Conservation (phyloP, 2,113 vertebrate genomes). For the Acrocephalus arundinaceus region DNA sequence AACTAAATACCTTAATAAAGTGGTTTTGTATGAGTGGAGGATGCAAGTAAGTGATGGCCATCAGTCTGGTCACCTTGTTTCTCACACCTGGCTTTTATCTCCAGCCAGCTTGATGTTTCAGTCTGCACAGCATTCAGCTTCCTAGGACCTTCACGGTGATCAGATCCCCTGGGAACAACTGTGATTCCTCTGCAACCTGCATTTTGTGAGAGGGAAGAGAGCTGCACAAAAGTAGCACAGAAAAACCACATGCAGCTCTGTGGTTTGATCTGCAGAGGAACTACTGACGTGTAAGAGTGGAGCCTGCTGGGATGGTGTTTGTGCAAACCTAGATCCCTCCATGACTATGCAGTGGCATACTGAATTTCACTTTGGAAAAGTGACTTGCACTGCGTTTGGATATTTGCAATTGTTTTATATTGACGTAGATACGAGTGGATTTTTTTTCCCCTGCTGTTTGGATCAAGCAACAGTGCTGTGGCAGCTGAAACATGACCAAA, state of each 20-base stretch:
- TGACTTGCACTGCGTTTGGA: background rate
- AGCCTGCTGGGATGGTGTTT: background rate
- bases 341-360: background rate
- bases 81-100: background rate
- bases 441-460: background rate
- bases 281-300: background rate
- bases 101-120: background rate
- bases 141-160: background rate
- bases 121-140: background rate
- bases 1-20: background rate
- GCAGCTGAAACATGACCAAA: background rate
- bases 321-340: background rate
- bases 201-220: background rate
- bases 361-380: background rate
- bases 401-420: background rate
- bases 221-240: background rate
- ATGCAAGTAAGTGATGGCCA: background rate
- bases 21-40: background rate
- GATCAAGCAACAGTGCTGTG: background rate
- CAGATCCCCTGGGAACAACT: background rate
- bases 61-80: background rate
- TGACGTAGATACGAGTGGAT: background rate
- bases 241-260: rapidly evolving
- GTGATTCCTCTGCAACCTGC: background rate
- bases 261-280: background rate